phyloP scores from a whole-genome alignment of 2,113 vertebrate genomes.

The Ceyx margarethae region DNA sequence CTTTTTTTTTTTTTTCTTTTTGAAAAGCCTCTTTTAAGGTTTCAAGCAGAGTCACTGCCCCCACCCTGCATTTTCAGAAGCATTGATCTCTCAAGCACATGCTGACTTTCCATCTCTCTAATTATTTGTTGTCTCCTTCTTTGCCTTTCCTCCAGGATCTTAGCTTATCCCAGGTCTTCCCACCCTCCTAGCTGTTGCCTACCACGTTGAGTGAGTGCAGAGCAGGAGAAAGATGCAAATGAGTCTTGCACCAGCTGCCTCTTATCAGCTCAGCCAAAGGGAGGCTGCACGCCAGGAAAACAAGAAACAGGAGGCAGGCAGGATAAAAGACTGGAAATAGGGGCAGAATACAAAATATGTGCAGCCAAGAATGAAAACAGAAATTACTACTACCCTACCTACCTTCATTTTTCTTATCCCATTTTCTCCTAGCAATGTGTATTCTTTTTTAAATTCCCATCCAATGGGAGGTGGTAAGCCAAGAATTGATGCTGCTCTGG shows the following conservation, averaged over 20 bases:
- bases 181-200: not conserved
- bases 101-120: not conserved
- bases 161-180: not conserved
- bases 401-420: not conserved
- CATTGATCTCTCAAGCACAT: not conserved
- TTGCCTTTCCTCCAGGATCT: not conserved
- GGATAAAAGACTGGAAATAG: constrained; percentile 19
- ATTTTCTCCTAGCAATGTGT: not conserved
- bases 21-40: not conserved
- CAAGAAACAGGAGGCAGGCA: constrained; percentile 36
- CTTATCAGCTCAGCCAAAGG: constrained; percentile 48
- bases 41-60: not conserved
- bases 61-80: not conserved
- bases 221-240: constrained; percentile 14
- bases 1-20: not conserved
- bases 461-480: not conserved
- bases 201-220: not conserved
- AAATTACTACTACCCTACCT: not conserved
- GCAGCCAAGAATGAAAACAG: not conserved
- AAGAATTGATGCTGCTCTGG: not conserved
- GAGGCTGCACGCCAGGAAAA: constrained; percentile 44
- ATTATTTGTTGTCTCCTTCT: not conserved
- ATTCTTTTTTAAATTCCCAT: not conserved
- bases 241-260: constrained; percentile 10
- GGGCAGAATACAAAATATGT: constrained; percentile 11